Base-by-base conservation (phyloP, 1,140 invertebrate species). In the Drosophila willistoni region DNA sequence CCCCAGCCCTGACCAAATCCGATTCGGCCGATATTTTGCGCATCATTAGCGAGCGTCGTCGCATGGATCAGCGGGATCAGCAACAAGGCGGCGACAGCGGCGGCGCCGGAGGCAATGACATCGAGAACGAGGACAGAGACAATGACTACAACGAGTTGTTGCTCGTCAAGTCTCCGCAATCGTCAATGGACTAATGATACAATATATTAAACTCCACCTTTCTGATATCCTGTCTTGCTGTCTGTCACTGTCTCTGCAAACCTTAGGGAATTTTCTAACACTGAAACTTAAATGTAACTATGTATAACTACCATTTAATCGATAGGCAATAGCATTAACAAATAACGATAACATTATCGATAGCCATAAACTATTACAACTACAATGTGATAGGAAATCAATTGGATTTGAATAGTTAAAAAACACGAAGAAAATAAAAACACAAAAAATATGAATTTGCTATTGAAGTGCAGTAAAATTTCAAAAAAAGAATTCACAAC, bases 21-120 rank as follows among this genome's bases (percentile, higher is more conserved):
- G 91, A 92, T 54, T 86, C 91, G 22, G 84, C 86, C 29, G 91
- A 92, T 70, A 92, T 92, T 5, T 39, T 92, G 74, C 85, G 91
- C 7, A 92, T 92, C 39, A 92, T 92, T 39, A 92, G 90, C 62
- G 91, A 92, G 54, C 90, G 91, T 0, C 64, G 91, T 29, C 90
- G 86, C 54, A 91, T 91, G 76, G 91, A 92, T 73, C 81, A 91
- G 60, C 79, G 84, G 13, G 91, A 92, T 63, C 86, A 79, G 61
- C 70, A 39, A 39, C 33, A 51, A 51, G 56, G 81, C 59, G 81
- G 81, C 56, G 89, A 89, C 54, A 82, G 83, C 64, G 17, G 10
- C 56, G 34, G 51, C n/a, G 19, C 29, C 29, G 29, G 29, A 7
- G 29, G 0, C 12, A 42, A 54, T 56, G 68, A 71, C 42, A 71